phyloP scores from a whole-genome alignment of 2,113 vertebrate genomes.

The Ophiodon elongatus region DNA sequence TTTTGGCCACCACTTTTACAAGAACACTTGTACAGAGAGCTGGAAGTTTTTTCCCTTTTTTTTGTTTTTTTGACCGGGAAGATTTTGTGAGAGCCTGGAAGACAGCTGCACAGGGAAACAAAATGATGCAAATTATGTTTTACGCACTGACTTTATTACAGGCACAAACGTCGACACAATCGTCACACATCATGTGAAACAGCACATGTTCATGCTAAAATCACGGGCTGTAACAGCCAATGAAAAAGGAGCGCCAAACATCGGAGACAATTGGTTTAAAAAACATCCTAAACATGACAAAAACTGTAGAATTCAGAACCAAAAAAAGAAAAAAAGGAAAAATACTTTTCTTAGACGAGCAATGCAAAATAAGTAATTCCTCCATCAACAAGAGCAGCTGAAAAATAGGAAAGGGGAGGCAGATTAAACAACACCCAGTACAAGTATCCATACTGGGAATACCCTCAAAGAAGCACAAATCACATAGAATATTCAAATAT shows the following conservation, averaged over 20 bases:
- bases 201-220: neutral
- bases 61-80: neutral
- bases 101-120: neutral
- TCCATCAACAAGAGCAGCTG: too few relatives aligned
- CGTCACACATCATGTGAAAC: neutral
- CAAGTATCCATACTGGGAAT: neutral
- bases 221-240: neutral
- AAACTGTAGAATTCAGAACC: neutral
- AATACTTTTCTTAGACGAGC: too few relatives aligned
- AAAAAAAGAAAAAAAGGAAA: neutral
- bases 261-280: neutral
- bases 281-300: neutral
- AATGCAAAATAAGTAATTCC: too few relatives aligned
- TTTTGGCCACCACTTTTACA: neutral
- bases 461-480: neutral
- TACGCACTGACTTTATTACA: neutral
- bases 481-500: neutral
- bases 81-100: neutral
- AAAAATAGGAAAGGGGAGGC: neutral
- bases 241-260: neutral
- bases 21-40: neutral
- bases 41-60: neutral
- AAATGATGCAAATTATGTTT: neutral
- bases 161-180: neutral
- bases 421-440: neutral